Evolutionary conservation across 2,113 vertebrate genomes (phyloP), one percentile per base, ranked within the genome.

Genomic region (Mola mola): DNA sequence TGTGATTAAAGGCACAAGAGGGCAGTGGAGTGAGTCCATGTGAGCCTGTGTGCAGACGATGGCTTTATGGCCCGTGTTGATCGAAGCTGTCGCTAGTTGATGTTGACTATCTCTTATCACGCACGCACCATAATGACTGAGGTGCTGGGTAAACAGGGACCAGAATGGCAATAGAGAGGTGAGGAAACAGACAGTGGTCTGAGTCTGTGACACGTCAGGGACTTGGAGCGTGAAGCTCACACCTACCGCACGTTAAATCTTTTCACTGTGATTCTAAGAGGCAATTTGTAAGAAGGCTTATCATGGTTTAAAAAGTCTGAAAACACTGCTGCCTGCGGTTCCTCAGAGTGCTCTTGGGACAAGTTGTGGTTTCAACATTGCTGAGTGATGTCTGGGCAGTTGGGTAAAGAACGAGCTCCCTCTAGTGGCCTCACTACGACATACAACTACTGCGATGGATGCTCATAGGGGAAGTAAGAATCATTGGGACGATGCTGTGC

Each of bases 81-180:
- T 72, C 60, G 59, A 77, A 72, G 71, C 61, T 72, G 78, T 83
- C 78, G 67, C 83, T 66, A 79, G 69, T 66, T 70, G 26, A 69
- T 78, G 80, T 80, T 77, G 82, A 66, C 82, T 43, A 58, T 47
- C 67, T 52, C 82, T 86, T 83, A 87, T 89, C 81, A 24, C n/a
- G 29, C 37, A 19, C 55, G 50, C 65, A 41, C 50, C 8, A 6
- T 5, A 22, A 67, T 74, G 78, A 87, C 15, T 55, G 75, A 71
- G 65, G 66, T 67, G 51, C 58, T 58, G 28, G 25, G 75, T 46
- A 83, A 86, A 89, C 84, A 90, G 37, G 9, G 53, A 48, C 13
- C 29, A 63, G 44, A 25, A 19, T 49, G 17, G 47, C 59, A 73
- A 19, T 12, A 62, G 69, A 65, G 75, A 59, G 62, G 34, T 60